Conservation (phyloP, 1,140 invertebrate genomes). For the Agrilus planipennis region DNA sequence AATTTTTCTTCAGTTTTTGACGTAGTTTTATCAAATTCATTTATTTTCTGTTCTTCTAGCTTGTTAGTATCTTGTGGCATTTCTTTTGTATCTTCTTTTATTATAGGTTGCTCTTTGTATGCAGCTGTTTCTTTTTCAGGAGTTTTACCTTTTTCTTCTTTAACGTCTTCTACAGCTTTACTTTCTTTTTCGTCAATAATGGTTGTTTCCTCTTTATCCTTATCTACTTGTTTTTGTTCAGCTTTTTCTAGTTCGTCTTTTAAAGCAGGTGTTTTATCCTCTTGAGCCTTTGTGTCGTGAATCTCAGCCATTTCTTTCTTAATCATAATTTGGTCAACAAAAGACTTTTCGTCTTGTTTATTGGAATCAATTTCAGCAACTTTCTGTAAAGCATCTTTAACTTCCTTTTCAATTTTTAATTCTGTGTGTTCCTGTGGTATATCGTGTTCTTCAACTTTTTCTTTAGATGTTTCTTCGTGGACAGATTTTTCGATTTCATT, state of each 20-base stretch:
- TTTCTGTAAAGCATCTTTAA: neutral
- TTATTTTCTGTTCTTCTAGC: neutral
- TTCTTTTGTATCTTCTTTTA: conserved; percentile 2
- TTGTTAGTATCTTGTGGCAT: neutral
- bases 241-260: neutral
- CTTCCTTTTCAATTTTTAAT: neutral
- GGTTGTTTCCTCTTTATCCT: neutral
- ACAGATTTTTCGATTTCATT: neutral
- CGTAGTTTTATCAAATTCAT: neutral
- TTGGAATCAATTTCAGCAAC: neutral
- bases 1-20: neutral
- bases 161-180: neutral
- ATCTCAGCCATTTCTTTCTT: too few relatives aligned
- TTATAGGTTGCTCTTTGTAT: neutral
- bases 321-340: neutral
- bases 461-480: neutral
- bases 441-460: neutral
- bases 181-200: neutral
- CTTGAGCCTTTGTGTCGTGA: too few relatives aligned
- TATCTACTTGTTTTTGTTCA: neutral
- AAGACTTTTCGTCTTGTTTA: neutral
- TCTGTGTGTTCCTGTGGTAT: neutral
- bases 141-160: neutral
- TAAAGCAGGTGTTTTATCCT: neutral
- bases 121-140: neutral